These are phyloP conservation scores for Archips xylosteana DNA, from an alignment of 2,888 invertebrate species.

Conservation along the genomic window DNA sequence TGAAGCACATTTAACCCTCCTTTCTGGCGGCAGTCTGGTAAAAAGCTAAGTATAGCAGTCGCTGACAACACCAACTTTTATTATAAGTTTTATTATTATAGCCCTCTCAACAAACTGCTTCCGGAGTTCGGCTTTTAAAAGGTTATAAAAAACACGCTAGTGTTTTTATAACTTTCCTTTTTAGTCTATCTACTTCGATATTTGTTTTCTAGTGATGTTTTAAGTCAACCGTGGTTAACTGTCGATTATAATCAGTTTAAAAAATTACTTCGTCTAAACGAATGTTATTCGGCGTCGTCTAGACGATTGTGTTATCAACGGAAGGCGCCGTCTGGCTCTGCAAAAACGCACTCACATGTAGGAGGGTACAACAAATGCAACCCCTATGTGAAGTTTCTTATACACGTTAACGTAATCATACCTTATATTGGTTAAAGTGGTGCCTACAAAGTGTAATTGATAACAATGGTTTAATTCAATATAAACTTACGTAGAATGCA, in stretches of 20 bases:
- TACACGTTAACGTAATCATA: background rate
- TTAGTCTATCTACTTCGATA: slow-evolving; percentile 26
- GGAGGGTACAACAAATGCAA: slow-evolving; percentile 31
- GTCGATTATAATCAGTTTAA: slow-evolving; percentile 18
- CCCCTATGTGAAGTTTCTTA: slow-evolving; percentile 19
- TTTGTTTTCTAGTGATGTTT: background rate
- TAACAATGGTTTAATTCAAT: background rate
- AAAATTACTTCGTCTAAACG: slow-evolving; percentile 21
- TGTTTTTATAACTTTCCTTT: slow-evolving; percentile 38
- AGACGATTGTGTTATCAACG: slow-evolving; percentile 44
- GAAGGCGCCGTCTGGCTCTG: slow-evolving; percentile 43
- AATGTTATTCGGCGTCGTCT: slow-evolving; percentile 44
- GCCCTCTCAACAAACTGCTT: slow-evolving; percentile 60
- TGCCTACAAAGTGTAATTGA: too few species aligned
- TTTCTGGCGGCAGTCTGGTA: too few species aligned
- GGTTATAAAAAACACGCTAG: slow-evolving; percentile 49
- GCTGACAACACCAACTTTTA: slow-evolving; percentile 42
- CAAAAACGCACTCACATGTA: slow-evolving; percentile 39
- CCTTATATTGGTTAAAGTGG: slow-evolving; percentile 7
- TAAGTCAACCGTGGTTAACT: background rate
- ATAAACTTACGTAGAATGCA: background rate
- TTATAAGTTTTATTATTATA: slow-evolving; percentile 56
- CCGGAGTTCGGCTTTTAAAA: slow-evolving; percentile 55
- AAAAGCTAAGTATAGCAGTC: slow-evolving; percentile 27
- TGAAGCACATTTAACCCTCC: too few species aligned